phyloP scores from a whole-genome alignment of 1,140 invertebrate genomes.

The Diabrotica undecimpunctata region DNA sequence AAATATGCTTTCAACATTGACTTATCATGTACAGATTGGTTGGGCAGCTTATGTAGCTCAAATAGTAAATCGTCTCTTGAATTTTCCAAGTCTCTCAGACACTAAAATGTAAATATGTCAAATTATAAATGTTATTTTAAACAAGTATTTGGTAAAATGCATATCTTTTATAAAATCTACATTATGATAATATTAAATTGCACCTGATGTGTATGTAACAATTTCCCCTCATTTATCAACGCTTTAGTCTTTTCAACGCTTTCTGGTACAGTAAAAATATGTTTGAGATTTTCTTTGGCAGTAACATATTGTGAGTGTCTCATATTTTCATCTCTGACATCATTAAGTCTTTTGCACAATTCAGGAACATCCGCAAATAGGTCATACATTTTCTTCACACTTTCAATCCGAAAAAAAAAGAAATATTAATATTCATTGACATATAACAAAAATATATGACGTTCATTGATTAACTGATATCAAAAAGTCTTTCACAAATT shows the following conservation, averaged over 20 bases:
- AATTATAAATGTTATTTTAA: no score
- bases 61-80: conserved; percentile 93
- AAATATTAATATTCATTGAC: no score
- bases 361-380: conserved; percentile 64
- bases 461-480: no score
- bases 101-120: conserved; percentile 49
- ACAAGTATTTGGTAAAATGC: background rate
- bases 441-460: background rate
- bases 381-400: conserved; percentile 59
- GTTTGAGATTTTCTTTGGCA: conserved; percentile 96
- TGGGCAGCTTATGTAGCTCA: conserved; percentile 90
- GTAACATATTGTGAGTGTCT: conserved; percentile 94
- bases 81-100: conserved; percentile 92
- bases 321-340: conserved; percentile 88
- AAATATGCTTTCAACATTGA: conserved; percentile 93
- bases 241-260: conserved; percentile 92
- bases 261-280: conserved; percentile 96
- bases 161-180: background rate
- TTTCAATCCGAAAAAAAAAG: conserved; percentile 31
- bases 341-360: conserved; percentile 73
- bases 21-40: conserved; percentile 86
- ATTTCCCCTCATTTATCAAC: conserved; percentile 91
- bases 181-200: background rate
- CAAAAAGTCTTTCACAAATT: no score
- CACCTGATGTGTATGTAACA: conserved; percentile 89